phyloP scores from a whole-genome alignment of 2,113 vertebrate species.

The Chaenocephalus aceratus region DNA sequence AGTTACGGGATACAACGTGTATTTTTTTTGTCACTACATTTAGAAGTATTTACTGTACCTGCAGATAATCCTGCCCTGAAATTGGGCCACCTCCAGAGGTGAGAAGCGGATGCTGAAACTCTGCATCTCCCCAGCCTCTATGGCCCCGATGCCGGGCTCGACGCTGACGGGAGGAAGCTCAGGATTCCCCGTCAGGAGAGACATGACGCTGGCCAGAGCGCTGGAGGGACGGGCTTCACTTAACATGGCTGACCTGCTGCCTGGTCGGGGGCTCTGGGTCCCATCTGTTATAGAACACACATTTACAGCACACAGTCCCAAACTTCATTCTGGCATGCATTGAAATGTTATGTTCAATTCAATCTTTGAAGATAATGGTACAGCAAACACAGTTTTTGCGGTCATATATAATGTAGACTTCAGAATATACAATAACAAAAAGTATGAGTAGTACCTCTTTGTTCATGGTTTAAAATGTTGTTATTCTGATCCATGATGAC shows the following conservation, averaged over 20 bases:
- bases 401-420: background rate
- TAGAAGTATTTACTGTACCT: slow-evolving; percentile 78
- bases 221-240: slow-evolving; percentile 43
- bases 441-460: slow-evolving; percentile 58
- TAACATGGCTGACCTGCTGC: slow-evolving; percentile 35
- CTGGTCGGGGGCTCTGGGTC: slow-evolving; percentile 31
- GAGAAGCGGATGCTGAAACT: slow-evolving; percentile 86
- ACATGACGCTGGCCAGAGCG: slow-evolving; percentile 47
- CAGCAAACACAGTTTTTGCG: too few species aligned
- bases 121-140: slow-evolving; percentile 80
- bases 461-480: slow-evolving; percentile 43
- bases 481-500: slow-evolving; percentile 62
- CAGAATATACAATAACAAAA: background rate
- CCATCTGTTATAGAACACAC: slow-evolving; percentile 25
- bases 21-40: too few species aligned
- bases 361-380: background rate
- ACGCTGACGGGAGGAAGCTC: slow-evolving; percentile 78
- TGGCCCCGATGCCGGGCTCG: slow-evolving; percentile 81
- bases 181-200: slow-evolving; percentile 20
- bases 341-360: background rate
- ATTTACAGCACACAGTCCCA: background rate
- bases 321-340: background rate
- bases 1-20: background rate
- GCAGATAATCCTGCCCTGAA: slow-evolving; percentile 86
- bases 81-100: slow-evolving; percentile 82